A percentile compares a stretch with the other conserved stretches of the same genome.
Conservation (phyloP, 2,888 invertebrate genomes). For the Athetis lepigone region DNA sequence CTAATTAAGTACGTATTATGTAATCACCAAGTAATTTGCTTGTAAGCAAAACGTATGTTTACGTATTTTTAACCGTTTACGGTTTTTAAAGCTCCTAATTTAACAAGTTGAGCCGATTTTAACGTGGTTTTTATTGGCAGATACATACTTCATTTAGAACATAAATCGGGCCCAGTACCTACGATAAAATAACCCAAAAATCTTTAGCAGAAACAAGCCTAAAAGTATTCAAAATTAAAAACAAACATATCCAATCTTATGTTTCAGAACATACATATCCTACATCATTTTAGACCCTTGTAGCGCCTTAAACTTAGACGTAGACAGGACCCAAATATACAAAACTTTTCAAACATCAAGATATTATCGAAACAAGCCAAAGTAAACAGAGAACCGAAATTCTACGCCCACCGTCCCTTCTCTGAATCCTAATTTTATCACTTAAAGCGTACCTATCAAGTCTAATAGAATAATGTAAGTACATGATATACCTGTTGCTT, state of each 20-base stretch:
- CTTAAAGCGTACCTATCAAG: conserved; percentile 50
- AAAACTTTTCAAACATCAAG: conserved; percentile 17
- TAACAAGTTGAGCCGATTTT: too few species aligned
- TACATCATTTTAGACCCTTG: neutral
- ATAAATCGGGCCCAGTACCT: too few species aligned
- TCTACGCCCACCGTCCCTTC: conserved; percentile 4
- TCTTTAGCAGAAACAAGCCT: too few species aligned
- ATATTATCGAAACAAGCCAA: conserved; percentile 9
- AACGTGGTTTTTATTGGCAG: too few species aligned
- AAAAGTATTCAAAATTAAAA: neutral
- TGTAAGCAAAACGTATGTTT: too few species aligned
- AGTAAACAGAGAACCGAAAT: conserved; percentile 12
- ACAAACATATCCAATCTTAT: neutral
- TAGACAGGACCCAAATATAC: neutral
- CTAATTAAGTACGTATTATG: too few species aligned
- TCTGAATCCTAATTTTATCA: conserved; percentile 42
- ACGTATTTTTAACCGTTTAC: too few species aligned
- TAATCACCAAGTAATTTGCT: too few species aligned
- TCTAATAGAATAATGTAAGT: conserved; percentile 60
- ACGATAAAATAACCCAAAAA: too few species aligned
- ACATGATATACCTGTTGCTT: conserved; percentile 67
- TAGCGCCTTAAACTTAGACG: neutral
- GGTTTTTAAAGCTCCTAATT: too few species aligned
- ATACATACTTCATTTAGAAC: too few species aligned
- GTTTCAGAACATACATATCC: neutral